Evolutionary conservation across 1,140 invertebrate species (phyloP).

Genomic region (Microplitis mediator): DNA sequence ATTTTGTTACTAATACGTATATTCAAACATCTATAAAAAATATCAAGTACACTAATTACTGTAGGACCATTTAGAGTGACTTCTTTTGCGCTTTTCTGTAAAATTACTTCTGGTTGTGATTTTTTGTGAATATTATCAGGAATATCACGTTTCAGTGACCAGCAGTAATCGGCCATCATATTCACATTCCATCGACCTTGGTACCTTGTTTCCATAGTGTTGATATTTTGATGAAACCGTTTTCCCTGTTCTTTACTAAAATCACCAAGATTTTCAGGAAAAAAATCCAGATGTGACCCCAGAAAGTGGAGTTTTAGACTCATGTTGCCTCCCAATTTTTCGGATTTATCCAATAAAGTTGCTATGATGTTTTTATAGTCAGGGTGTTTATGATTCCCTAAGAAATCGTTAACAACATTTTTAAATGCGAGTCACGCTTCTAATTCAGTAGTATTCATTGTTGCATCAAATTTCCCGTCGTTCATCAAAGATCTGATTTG

Average conservation of each 20-base stretch:
- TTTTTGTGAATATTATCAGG: neutral
- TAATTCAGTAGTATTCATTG: slow-evolving; percentile 12
- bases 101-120: neutral
- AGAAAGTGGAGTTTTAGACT: slow-evolving; percentile 53
- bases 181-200: slow-evolving; percentile 47
- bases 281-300: slow-evolving; percentile 53
- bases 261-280: slow-evolving; percentile 44
- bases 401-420: slow-evolving; percentile 30
- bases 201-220: slow-evolving; percentile 45
- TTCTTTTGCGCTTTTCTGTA: neutral
- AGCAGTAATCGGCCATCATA: slow-evolving; percentile 49
- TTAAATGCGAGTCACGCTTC: slow-evolving; percentile 23
- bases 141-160: slow-evolving; percentile 19
- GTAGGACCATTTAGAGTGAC: neutral
- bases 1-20: neutral
- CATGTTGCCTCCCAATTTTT: slow-evolving; percentile 43
- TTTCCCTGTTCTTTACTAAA: slow-evolving; percentile 52
- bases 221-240: slow-evolving; percentile 52
- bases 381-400: slow-evolving; percentile 34
- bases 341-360: slow-evolving; percentile 39
- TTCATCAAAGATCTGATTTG: slow-evolving; percentile 38
- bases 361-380: slow-evolving; percentile 41
- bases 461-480: slow-evolving; percentile 28
- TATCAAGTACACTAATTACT: neutral
- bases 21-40: neutral